Base-by-base conservation (phyloP, 2,797 vertebrate genomes). In the Octomys mimax region DNA sequence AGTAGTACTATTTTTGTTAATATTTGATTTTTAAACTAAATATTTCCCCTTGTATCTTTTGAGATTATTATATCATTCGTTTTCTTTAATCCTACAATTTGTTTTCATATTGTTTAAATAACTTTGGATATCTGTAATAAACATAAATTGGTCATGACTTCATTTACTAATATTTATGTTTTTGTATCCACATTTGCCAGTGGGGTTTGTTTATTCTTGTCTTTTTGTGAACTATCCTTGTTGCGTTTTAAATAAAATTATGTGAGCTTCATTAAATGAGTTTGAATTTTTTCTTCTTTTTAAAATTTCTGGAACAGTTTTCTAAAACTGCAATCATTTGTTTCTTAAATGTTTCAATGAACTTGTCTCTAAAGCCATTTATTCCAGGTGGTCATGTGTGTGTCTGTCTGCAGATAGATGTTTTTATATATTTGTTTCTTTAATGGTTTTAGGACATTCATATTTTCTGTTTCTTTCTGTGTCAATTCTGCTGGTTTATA, bases 161-260 rank as follows among this genome's bases (percentile, higher is more conserved):
- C 87, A 59, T 91, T 87, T 59, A 26, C 12, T 87, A 70, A 73
- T 89, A 75, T 78, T 75, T 86, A 79, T 57, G 57, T 78, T 84
- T 89, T 92, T 83, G 12, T 16, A 75, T 61, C 22, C n/a, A 36
- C 61, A 59, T 36, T 77, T 5, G 36, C 87, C 54, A 91, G 21
- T 82, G 19, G 87, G 14, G 49, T 61, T 57, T 49, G 4, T 6
- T 33, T 75, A 7, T 39, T 73, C 19, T 81, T 54, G 21, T 9
- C 4, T 12, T 46, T 64, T 64, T 59, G 28, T 71, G 6, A 82
- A 52, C 6, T n/a, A 26, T 73, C 18, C 19, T 81, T 71, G 10
- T 57, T 10, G 13, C 57, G n/a, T 82, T 81, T 88, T 62, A 16
- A 19, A 68, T 49, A 46, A 75, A 89, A 68, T 82, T 86, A 16